Percentiles rank a stretch among this genome's conserved stretches.
Conservation (phyloP, 2,888 invertebrate species). For the Zele albiditarsus region DNA sequence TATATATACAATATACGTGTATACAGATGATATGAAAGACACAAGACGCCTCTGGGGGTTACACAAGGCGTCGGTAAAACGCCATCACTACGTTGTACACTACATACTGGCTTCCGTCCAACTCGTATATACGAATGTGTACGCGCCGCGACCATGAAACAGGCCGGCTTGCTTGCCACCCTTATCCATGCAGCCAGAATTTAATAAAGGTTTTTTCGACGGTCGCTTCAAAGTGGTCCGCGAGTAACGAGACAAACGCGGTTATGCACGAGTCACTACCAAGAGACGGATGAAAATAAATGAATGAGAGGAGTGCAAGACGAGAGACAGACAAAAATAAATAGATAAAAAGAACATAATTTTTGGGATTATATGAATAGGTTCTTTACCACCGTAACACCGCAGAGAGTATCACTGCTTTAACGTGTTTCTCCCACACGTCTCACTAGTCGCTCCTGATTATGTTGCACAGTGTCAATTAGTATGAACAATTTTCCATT, state of each 20-base stretch:
- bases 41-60: slow-evolving; percentile 11
- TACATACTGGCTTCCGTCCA: slow-evolving; percentile 50
- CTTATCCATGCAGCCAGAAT: slow-evolving; percentile 43
- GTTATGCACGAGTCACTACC: slow-evolving; percentile 28
- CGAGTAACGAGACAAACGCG: slow-evolving; percentile 39
- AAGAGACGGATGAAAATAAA: neutral
- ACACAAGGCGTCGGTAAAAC: slow-evolving; percentile 40
- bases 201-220: slow-evolving; percentile 49
- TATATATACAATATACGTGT: neutral
- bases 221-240: slow-evolving; percentile 47
- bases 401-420: too few relatives aligned
- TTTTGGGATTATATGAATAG: too few relatives aligned
- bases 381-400: too few relatives aligned
- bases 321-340: neutral
- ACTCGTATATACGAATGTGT: slow-evolving; percentile 39
- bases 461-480: too few relatives aligned
- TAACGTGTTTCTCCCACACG: too few relatives aligned
- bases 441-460: too few relatives aligned
- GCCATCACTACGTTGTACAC: slow-evolving; percentile 1
- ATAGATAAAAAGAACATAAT: too few relatives aligned
- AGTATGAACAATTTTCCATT: too few relatives aligned
- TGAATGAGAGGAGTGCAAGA: neutral
- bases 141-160: slow-evolving; percentile 43
- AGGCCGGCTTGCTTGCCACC: slow-evolving; percentile 36
- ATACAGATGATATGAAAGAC: neutral